Evolutionary conservation across 1,140 invertebrate genomes (phyloP), one percentile per base, ranked within the genome.

Genomic region (Trigoniulus corallinus): DNA sequence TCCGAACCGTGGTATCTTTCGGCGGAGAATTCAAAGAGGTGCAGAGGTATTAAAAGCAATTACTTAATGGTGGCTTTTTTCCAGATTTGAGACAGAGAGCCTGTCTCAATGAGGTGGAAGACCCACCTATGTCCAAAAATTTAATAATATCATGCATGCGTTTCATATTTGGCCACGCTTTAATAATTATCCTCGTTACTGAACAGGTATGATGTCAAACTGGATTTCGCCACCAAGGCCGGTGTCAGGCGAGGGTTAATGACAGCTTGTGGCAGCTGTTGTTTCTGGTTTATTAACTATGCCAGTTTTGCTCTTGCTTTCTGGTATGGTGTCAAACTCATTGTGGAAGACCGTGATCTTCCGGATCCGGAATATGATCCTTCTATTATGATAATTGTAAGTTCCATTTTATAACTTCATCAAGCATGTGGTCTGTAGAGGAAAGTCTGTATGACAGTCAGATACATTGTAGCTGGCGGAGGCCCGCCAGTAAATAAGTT

Each of bases 241-340:
- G 82, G 82, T 50, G 76, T 82, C 2, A 79, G 75, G 62, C 73
- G 80, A 65, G 76, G 78, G 40, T 64, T 85, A 24, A 76, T 79
- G 56, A 74, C 76, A 13, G 81, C 80, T 1, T 43, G 82, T 26
- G 64, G 67, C 0, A 55, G 56, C 7, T 79, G 81, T 1, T 70
- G 82, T 51, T 79, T 78, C 3, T 65, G 76, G 54, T 66, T 87
- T 2, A 76, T 83, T 47, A 79, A 85, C 46, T 89, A 83, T 61
- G 67, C 68, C 7, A 74, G 78, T 0, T 89, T 86, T 60, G 77
- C 80, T 12, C 59, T 89, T 7, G 80, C 83, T 0, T 88, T 89
- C 63, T 91, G 83, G 81, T 88, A 83, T 66, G 86, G 83, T 2
- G 77, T 82, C 21, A 67, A 71, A 45, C 67, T 87, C 3, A 62